Evolutionary conservation across 2,888 invertebrate genomes (phyloP).

Genomic region (Rambutsinella grinnellia): DNA sequence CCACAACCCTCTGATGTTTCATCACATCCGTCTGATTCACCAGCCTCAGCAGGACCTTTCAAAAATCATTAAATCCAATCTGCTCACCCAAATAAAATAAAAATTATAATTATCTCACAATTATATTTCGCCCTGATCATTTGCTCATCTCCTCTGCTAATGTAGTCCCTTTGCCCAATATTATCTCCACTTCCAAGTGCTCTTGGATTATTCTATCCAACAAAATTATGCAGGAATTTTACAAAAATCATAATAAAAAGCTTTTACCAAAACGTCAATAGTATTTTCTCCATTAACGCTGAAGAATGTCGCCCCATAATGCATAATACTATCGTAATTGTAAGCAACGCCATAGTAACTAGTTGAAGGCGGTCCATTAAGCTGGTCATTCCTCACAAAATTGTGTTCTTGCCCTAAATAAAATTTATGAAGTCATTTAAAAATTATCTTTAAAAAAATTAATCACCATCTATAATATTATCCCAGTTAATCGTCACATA

Average conservation of each 20-base stretch:
- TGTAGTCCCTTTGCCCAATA: slow-evolving; percentile 55
- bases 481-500: slow-evolving; percentile 45
- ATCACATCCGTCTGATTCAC: too few species aligned
- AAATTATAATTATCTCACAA: too few species aligned
- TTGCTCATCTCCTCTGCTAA: slow-evolving; percentile 44
- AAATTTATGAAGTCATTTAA: too few species aligned
- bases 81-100: too few species aligned
- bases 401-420: slow-evolving; percentile 46
- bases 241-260: too few species aligned
- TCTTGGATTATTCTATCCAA: slow-evolving; percentile 35
- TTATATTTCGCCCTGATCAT: slow-evolving; percentile 56
- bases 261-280: slow-evolving; percentile 50
- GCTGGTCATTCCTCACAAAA: slow-evolving; percentile 48
- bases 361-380: slow-evolving; percentile 30
- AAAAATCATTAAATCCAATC: too few species aligned
- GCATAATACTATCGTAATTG: slow-evolving; percentile 60
- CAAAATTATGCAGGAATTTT: not conserved
- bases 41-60: too few species aligned
- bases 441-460: too few species aligned
- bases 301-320: slow-evolving; percentile 54
- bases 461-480: too few species aligned
- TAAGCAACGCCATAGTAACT: slow-evolving; percentile 39
- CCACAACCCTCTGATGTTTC: too few species aligned
- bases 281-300: slow-evolving; percentile 43
- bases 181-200: slow-evolving; percentile 44